phyloP scores from a whole-genome alignment of 2,113 vertebrate species.

The Gadus macrocephalus region DNA sequence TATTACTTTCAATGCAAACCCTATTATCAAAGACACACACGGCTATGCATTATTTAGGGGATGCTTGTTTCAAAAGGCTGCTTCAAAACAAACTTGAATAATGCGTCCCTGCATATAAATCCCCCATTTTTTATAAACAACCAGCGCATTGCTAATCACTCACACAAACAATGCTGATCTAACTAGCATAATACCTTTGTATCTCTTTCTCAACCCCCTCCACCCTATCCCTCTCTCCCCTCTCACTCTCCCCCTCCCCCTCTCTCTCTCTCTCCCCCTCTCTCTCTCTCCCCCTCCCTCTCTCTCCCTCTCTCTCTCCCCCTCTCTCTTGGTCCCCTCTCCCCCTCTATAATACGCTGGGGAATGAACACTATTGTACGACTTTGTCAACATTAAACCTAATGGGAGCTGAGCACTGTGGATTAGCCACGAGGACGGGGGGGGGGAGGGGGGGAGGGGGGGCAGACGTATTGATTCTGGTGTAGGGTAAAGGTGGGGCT shows the following conservation, averaged over 20 bases:
- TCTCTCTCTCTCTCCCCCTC: too few species aligned
- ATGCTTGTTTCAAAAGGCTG: constrained; percentile 60
- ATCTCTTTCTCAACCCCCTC: too few species aligned
- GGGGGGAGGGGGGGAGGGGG: constrained; percentile 10
- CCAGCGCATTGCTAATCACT: constrained; percentile 55
- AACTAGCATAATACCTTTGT: constrained; percentile 16
- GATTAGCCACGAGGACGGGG: constrained; percentile 30
- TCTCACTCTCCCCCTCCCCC: too few species aligned
- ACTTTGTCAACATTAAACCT: constrained; percentile 39
- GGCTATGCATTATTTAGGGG: constrained; percentile 73
- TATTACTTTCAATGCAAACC: constrained; percentile 72
- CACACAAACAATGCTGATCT: too few species aligned
- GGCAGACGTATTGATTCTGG: constrained; percentile 63
- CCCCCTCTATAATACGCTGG: too few species aligned
- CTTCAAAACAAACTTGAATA: constrained; percentile 71
- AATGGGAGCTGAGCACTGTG: constrained; percentile 40
- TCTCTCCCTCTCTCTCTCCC: too few species aligned
- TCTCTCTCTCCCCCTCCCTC: too few species aligned
- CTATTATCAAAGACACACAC: constrained; percentile 74
- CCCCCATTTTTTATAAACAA: constrained; percentile 37
- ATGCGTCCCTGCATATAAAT: constrained; percentile 45
- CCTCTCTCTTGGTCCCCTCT: too few species aligned
- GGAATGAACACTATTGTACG: constrained; percentile 28
- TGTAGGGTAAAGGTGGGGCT: constrained; percentile 68
- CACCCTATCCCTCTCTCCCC: too few species aligned